Percentiles rank a stretch among this genome's conserved stretches.
Conservation (phyloP, 2,888 invertebrate genomes). For the Conomelus anceps region DNA sequence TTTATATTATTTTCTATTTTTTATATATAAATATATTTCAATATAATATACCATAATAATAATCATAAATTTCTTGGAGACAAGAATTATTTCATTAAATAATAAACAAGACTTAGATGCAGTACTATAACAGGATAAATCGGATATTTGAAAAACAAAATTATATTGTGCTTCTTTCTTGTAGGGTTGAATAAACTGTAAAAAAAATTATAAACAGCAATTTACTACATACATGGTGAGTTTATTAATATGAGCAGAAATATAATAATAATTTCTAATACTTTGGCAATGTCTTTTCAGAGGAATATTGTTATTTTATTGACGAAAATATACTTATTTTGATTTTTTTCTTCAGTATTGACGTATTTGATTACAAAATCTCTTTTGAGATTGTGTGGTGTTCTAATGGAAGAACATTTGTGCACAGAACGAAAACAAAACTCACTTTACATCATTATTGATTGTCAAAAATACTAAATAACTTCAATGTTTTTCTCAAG, state of each 20-base stretch:
- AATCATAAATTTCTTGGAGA: neutral
- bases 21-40: neutral
- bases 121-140: neutral
- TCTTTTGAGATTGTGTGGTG: neutral
- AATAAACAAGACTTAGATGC: neutral
- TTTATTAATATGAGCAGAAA: no score
- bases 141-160: no score
- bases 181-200: no score
- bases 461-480: neutral
- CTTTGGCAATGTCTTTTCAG: neutral
- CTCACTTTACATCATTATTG: neutral
- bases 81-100: neutral
- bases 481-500: no score
- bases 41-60: neutral
- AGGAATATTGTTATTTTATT: neutral
- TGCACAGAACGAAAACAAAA: no score
- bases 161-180: no score
- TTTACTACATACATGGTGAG: no score
- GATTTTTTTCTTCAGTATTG: neutral
- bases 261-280: neutral
- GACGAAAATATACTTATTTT: neutral
- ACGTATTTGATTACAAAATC: neutral
- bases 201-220: no score
- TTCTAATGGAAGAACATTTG: neutral
- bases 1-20: neutral